These are phyloP conservation scores for Salmo trutta DNA, from an alignment of 2,797 vertebrate genomes.

Conservation along the genomic window DNA sequence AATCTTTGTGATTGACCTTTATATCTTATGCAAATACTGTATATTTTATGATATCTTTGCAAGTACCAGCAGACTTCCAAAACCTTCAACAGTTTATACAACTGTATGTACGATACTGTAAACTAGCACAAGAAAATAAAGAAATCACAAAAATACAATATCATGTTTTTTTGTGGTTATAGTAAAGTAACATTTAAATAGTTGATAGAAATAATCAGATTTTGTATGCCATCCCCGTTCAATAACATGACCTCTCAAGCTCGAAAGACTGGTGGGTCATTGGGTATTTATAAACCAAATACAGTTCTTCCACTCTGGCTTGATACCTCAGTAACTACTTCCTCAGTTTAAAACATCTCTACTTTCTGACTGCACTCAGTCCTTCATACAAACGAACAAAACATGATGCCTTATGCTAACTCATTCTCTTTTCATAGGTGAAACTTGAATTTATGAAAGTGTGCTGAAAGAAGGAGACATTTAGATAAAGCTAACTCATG, in stretches of 20 bases:
- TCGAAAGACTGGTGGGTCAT: neutral
- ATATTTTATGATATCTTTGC: conserved; percentile 10
- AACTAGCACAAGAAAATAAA: conserved; percentile 2
- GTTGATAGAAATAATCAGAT: neutral
- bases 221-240: neutral
- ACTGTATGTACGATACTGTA: conserved; percentile 1
- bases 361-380: neutral
- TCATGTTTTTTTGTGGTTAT: neutral
- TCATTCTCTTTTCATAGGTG: neutral
- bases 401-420: neutral
- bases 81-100: conserved; percentile 1
- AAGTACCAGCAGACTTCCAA: neutral
- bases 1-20: conserved; percentile 22
- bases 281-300: neutral
- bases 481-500: neutral
- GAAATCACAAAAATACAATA: neutral
- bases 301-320: no score
- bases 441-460: neutral
- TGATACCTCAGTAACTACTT: neutral
- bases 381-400: neutral
- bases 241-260: no score
- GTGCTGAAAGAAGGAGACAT: neutral
- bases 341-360: neutral
- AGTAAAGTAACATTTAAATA: neutral
- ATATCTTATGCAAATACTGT: conserved; percentile 11